Conservation (phyloP, 2,888 invertebrate genomes). For the Xanthorhoe spadicearia region DNA sequence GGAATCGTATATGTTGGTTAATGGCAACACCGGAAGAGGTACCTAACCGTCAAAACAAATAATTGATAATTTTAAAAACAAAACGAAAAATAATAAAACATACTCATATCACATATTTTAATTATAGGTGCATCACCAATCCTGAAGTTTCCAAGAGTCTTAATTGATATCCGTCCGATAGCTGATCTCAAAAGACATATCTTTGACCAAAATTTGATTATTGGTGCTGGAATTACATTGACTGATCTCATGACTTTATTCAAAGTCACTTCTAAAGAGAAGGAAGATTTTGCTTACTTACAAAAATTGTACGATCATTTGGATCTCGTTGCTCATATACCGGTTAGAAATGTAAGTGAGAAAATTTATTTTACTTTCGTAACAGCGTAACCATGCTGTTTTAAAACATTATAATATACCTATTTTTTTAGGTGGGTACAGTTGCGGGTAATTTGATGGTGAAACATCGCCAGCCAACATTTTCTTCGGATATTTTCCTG, state of each 20-base stretch:
- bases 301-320: constrained; percentile 86
- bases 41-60: constrained; percentile 14
- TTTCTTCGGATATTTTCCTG: constrained; percentile 87
- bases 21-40: constrained; percentile 90
- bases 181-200: constrained; percentile 79
- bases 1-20: constrained; percentile 85
- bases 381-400: neutral
- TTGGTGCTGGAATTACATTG: constrained; percentile 87
- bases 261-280: constrained; percentile 53
- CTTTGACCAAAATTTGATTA: constrained; percentile 72
- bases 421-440: constrained; percentile 79
- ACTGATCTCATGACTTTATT: constrained; percentile 83
- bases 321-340: constrained; percentile 88
- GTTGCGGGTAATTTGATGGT: constrained; percentile 88
- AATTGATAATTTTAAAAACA: neutral
- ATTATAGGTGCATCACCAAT: constrained; percentile 75
- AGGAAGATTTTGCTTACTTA: constrained; percentile 84
- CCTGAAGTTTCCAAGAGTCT: constrained; percentile 72
- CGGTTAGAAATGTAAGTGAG: constrained; percentile 88
- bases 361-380: neutral
- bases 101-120: too few species aligned
- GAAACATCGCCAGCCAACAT: constrained; percentile 85
- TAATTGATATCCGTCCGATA: constrained; percentile 87
- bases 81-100: too few species aligned
- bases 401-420: neutral